phyloP scores from a whole-genome alignment of 2,797 vertebrate genomes.

The Mycteria americana region DNA sequence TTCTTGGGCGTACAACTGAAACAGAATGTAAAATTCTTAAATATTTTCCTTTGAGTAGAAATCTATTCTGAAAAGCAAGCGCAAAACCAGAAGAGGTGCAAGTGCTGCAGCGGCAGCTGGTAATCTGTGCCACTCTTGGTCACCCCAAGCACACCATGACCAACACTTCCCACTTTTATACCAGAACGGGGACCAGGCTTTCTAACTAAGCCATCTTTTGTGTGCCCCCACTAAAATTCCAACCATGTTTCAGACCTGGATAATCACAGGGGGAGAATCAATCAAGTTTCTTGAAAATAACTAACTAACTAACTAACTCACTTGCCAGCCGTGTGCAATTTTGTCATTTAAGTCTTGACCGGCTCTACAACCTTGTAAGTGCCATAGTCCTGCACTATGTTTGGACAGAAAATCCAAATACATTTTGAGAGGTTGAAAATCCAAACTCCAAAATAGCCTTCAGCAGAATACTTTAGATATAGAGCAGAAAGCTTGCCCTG shows the following conservation, averaged over 20 bases:
- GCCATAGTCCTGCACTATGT: rapidly evolving
- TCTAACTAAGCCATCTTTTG: neutral
- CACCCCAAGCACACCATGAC: neutral
- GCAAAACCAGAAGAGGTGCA: neutral
- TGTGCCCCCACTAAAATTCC: neutral
- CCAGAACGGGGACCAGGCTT: neutral
- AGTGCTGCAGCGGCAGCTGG: neutral
- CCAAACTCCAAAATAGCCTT: neutral
- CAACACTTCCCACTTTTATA: neutral
- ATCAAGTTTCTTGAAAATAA: neutral
- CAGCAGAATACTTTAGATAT: neutral
- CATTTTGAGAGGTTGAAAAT: neutral
- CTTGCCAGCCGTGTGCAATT: neutral
- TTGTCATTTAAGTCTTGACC: neutral
- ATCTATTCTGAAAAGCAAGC: neutral
- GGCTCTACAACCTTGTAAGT: neutral
- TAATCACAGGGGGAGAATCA: neutral
- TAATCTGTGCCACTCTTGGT: neutral
- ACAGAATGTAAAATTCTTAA: neutral
- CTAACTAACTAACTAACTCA: neutral
- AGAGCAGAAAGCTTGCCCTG: neutral
- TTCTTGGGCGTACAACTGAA: neutral
- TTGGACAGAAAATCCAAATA: neutral
- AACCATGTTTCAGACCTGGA: neutral
- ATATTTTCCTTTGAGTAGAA: neutral